Base-by-base conservation (phyloP, 2,113 vertebrate species). In the Hemiprocne comata region DNA sequence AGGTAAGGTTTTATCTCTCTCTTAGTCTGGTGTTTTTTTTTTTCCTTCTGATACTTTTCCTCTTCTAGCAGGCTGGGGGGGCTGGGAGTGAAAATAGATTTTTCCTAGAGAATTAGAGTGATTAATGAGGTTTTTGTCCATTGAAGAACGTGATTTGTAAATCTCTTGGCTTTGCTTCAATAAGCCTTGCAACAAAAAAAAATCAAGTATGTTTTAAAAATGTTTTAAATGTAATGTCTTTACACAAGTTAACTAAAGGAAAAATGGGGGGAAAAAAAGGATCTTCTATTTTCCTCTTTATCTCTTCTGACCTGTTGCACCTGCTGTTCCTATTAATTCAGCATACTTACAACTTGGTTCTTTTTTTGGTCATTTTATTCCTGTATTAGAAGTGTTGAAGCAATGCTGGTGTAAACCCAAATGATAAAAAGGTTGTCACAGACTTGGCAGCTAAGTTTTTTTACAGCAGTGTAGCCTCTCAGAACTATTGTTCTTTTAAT, bases 21-120 rank as follows among this genome's bases (percentile, higher is more conserved):
- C 0, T 66, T 42, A n/a, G 4, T 18, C 0, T 7, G 3, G 2
- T 31, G 0, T 44, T 44, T 34, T 36, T 65, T 40, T 66, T 40
- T 66, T 24, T 1, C 1, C 0, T 1, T 50, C 9, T 34, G 10
- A 28, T 48, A 13, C 2, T 11, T 42, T n/a, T 65, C 2, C 1
- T 60, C 1, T 80, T 73, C 2, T 33, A 40, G 17, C 0, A 40
- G 3, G 4, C 25, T 79, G 3, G 4, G 4, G 19, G 13, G 7
- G 1, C 10, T 6, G 4, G 10, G 25, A 31, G 14, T 46, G 33
- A 54, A 71, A 76, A 17, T 9, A 48, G 1, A 0, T 26, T 66
- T 85, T 58, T 6, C 16, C 3, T 58, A 7, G 3, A 29, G 19
- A 13, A 3, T 7, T 40, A 19, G 3, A 42, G 7, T 24, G 9